These are phyloP conservation scores for Actinernus sp. DNA, from an alignment of 92 coral and sea anemone genomes.

Conservation along the genomic window DNA sequence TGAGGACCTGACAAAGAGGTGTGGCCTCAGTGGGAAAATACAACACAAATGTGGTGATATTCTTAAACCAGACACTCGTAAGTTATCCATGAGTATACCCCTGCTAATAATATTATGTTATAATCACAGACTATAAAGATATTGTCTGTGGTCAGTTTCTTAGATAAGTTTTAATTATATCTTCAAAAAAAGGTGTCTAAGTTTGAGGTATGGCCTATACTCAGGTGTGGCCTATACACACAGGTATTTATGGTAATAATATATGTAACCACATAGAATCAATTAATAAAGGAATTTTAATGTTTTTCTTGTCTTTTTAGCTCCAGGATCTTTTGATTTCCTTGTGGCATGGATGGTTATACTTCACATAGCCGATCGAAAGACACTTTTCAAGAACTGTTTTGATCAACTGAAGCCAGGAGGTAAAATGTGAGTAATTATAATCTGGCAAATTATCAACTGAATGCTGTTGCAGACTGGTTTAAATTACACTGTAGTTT, in stretches of 20 bases:
- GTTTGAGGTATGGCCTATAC: no score
- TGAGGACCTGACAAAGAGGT: constrained; percentile 62
- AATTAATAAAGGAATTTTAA: no score
- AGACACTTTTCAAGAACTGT: constrained; percentile 60
- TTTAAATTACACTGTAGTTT: no score
- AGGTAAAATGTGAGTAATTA: constrained; percentile 72
- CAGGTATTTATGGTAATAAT: no score
- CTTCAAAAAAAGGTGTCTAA: no score
- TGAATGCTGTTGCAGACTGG: not conserved
- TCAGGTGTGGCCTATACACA: no score
- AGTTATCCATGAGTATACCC: no score
- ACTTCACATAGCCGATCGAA: constrained; percentile 71
- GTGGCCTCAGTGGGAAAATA: constrained; percentile 61
- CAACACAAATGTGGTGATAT: constrained; percentile 68
- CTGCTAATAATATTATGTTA: no score
- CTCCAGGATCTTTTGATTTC: constrained; percentile 53
- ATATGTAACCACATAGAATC: no score
- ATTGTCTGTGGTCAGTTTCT: not conserved
- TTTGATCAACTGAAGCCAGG: constrained; percentile 69
- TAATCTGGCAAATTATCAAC: not conserved
- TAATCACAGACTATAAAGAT: no score
- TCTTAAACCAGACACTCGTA: constrained; percentile 61
- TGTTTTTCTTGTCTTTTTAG: constrained; percentile 14
- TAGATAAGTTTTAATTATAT: not conserved
- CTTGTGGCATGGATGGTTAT: constrained; percentile 80